Conservation (phyloP, 2,113 vertebrate species). For the Saimiri boliviensis region DNA sequence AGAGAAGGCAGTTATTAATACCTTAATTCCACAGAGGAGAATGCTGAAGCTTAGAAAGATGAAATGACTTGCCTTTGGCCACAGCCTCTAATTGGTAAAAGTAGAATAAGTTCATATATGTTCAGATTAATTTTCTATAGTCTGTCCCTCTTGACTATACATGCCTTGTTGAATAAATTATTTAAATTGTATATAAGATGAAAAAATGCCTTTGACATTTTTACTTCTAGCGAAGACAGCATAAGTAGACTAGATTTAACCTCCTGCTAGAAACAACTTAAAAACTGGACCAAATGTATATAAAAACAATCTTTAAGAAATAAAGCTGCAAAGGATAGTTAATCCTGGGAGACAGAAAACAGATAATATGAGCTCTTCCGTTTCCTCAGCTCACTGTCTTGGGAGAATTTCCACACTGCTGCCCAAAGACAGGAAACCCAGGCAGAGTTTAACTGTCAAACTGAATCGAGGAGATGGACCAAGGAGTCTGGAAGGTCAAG, state of each 20-base stretch:
- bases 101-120: background rate
- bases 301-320: background rate
- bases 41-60: background rate
- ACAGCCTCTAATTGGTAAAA: background rate
- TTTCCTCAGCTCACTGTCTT: background rate
- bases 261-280: background rate
- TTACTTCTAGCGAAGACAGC: background rate
- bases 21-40: background rate
- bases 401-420: background rate
- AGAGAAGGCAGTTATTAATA: background rate
- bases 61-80: background rate
- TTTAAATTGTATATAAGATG: background rate
- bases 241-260: background rate
- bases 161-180: background rate
- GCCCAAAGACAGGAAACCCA: background rate
- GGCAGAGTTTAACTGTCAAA: background rate
- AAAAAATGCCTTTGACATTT: background rate
- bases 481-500: background rate
- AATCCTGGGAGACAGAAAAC: background rate
- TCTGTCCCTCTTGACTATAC: background rate
- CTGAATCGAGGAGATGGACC: background rate
- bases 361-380: background rate
- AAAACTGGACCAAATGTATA: background rate
- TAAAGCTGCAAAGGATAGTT: background rate
- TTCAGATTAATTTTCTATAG: background rate